Evolutionary conservation across 2,113 vertebrate genomes (phyloP).

Genomic region (Corvus hawaiiensis): DNA sequence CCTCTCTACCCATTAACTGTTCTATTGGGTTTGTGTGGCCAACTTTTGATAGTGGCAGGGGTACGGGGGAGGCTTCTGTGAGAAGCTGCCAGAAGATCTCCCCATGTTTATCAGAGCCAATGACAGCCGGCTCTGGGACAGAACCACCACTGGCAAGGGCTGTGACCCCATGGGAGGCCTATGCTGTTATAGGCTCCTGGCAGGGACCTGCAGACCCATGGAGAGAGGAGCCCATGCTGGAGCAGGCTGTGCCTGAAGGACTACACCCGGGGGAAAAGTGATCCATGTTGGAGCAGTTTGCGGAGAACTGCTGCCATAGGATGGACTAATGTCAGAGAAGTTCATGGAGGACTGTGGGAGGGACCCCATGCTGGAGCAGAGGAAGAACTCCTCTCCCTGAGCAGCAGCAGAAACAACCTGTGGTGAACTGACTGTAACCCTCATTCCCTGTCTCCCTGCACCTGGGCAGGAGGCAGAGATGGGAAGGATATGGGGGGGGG

Average conservation of each 20-base stretch:
- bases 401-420: not conserved
- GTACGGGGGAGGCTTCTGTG: not conserved
- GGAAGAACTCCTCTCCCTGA: not conserved
- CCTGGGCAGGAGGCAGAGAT: not conserved
- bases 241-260: not conserved
- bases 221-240: no score
- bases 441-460: not conserved
- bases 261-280: not conserved
- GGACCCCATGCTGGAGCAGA: not conserved
- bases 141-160: not conserved
- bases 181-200: not conserved
- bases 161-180: not conserved
- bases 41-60: rapidly evolving
- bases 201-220: not conserved
- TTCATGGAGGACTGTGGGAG: not conserved
- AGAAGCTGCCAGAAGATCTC: not conserved
- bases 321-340: not conserved
- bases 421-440: not conserved
- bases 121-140: rapidly evolving
- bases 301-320: not conserved
- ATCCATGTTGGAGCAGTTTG: not conserved
- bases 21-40: not conserved
- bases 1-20: not conserved
- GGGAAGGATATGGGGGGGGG: not conserved
- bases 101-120: no score